These are phyloP conservation scores for Sycophila sp. DNA, from an alignment of 1,140 invertebrate species.

Conservation along the genomic window DNA sequence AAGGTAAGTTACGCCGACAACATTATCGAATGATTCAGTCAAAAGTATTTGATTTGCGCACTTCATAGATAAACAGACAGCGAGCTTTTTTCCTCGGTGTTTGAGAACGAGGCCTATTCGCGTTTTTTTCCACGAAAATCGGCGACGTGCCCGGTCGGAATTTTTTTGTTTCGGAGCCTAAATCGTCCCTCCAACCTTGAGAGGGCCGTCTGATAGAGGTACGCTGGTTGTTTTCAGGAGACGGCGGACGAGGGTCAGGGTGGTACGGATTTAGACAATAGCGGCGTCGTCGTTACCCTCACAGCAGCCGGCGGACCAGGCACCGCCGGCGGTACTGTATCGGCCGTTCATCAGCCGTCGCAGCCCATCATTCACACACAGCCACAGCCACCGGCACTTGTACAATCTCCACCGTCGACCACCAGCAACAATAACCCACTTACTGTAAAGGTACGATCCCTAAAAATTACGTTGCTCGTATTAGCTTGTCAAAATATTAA, in stretches of 20 bases:
- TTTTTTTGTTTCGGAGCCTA: conserved; percentile 35
- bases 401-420: conserved; percentile 65
- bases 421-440: conserved; percentile 66
- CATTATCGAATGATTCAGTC: too few relatives aligned
- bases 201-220: conserved; percentile 65
- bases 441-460: conserved; percentile 75
- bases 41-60: too few relatives aligned
- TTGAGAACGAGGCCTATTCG: too few relatives aligned
- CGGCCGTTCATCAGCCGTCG: conserved; percentile 38
- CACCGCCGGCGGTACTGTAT: conserved; percentile 41
- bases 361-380: conserved; percentile 49
- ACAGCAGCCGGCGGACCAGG: conserved; percentile 5
- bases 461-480: neutral
- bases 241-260: conserved; percentile 83
- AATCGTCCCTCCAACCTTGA: conserved; percentile 46
- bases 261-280: conserved; percentile 59
- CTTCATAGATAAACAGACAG: too few relatives aligned
- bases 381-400: conserved; percentile 58
- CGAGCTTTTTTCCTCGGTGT: too few relatives aligned
- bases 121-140: too few relatives aligned
- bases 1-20: too few relatives aligned
- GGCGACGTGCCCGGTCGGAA: too few relatives aligned
- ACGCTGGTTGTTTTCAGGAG: conserved; percentile 70
- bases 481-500: too few relatives aligned
- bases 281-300: conserved; percentile 53